Evolutionary conservation across 2,113 vertebrate genomes (phyloP), one percentile per base, ranked within the genome.

Genomic region (Pelmatolapia mariae): DNA sequence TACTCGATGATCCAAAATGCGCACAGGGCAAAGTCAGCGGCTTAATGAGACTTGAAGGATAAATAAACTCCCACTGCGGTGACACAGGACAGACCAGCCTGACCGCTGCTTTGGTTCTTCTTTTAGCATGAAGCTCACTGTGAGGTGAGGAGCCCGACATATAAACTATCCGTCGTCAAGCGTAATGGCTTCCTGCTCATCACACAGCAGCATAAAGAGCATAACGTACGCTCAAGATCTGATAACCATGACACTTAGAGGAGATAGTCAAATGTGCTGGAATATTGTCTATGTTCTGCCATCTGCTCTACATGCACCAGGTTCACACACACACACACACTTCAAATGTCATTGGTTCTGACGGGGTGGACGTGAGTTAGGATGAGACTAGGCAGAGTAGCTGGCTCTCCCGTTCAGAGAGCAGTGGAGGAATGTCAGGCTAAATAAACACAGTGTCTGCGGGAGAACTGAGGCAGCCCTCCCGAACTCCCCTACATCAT

Each of bases 361-460:
- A 83, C 19, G 45, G 66, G 82, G 59, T 15, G 57, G 87, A 79
- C 38, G 22, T 56, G 87, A 86, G 88, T 82, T 87, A 40, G 87
- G 79, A 90, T 91, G 93, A 95, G 89, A 87, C 80, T 36, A 85
- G 87, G 88, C 90, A 93, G 91, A 89, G 89, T 24, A 40, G 45
- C 33, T 5, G 73, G 81, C 45, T 40, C 84, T 80, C 79, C 66
- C 7, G 3, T 53, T 87, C 24, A 38, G 59, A 84, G 80, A 87
- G 89, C 82, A 66, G 81, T 18, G 78, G 45, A 88, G 88, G 91
- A 94, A 94, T 95, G 93, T 93, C 90, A 89, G 89, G 91, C 91
- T 93, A 94, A 94, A 94, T 94, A 95, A 95, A 95, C 93, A 92
- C 31, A 50, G 88, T 88, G 91, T 93, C 93, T 91, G 88, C 36